These are phyloP conservation scores for Lasioglossum villosulum DNA, from an alignment of 2,888 invertebrate genomes.

Conservation along the genomic window DNA sequence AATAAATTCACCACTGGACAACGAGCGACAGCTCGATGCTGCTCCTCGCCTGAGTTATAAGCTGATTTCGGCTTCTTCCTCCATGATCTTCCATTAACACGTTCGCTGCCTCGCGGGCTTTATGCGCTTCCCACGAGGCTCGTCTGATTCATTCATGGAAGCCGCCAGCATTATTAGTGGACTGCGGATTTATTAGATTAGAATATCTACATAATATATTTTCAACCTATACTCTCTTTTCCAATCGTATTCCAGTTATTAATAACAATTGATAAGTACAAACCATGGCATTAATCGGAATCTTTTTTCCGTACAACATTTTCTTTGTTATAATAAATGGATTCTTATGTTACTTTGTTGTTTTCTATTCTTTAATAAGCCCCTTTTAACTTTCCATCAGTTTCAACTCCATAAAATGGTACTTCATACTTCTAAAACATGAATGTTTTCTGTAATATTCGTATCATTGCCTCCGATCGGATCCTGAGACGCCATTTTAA, in stretches of 20 bases:
- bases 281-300: too few species aligned
- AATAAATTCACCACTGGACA: slow-evolving; percentile 65
- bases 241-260: too few species aligned
- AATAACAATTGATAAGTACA: too few species aligned
- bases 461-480: too few species aligned
- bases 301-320: too few species aligned
- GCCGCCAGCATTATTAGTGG: not conserved
- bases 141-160: not conserved
- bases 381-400: too few species aligned
- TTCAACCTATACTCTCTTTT: not conserved
- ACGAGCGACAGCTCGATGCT: slow-evolving; percentile 48
- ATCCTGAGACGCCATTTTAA: not conserved
- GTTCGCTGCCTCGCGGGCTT: not conserved
- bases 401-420: too few species aligned
- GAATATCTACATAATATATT: not conserved
- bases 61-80: slow-evolving; percentile 48
- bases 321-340: too few species aligned
- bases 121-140: not conserved
- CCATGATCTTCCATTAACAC: not conserved
- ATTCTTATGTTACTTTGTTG: too few species aligned
- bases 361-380: too few species aligned
- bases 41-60: slow-evolving; percentile 54
- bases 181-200: not conserved
- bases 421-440: too few species aligned
- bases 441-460: too few species aligned